These are phyloP conservation scores for Fragum fragum DNA, from an alignment of 2,888 invertebrate species.

Conservation along the genomic window DNA sequence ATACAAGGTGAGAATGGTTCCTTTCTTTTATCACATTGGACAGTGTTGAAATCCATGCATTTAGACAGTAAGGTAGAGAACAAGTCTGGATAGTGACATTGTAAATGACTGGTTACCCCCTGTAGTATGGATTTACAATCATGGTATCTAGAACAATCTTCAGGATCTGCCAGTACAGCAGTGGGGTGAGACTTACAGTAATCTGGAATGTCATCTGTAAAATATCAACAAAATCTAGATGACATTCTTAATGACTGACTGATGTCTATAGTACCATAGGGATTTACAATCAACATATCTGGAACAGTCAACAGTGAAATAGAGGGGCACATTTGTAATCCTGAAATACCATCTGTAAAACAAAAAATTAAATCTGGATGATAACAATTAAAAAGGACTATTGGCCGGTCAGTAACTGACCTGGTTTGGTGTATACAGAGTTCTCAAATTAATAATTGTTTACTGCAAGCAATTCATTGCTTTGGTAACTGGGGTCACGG, in stretches of 20 bases:
- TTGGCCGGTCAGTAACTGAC: too few relatives aligned
- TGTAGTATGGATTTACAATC: conserved; percentile 43
- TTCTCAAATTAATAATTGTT: too few relatives aligned
- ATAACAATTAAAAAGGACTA: too few relatives aligned
- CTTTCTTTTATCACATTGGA: conserved; percentile 65
- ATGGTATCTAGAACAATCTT: conserved; percentile 64
- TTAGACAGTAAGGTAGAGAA: conserved; percentile 57
- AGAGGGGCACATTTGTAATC: conserved; percentile 57
- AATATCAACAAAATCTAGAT: conserved; percentile 50
- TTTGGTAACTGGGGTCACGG: too few relatives aligned
- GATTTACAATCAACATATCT: conserved; percentile 55
- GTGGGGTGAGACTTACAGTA: conserved; percentile 59
- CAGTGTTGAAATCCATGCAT: conserved; percentile 67
- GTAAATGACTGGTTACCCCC: conserved; percentile 39
- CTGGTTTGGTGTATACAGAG: too few relatives aligned
- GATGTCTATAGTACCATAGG: not conserved
- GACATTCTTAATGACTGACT: conserved; percentile 63
- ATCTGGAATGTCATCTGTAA: conserved; percentile 52
- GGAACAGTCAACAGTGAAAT: conserved; percentile 58
- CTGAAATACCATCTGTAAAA: conserved; percentile 48
- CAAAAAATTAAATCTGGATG: conserved; percentile 52
- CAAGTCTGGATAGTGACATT: conserved; percentile 74
- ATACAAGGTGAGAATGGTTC: conserved; percentile 75
- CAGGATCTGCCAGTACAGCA: conserved; percentile 57
- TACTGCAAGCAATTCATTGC: too few relatives aligned